These are phyloP conservation scores for Pantherophis alleghaniensis DNA, from an alignment of 2,797 vertebrate species.

Conservation along the genomic window DNA sequence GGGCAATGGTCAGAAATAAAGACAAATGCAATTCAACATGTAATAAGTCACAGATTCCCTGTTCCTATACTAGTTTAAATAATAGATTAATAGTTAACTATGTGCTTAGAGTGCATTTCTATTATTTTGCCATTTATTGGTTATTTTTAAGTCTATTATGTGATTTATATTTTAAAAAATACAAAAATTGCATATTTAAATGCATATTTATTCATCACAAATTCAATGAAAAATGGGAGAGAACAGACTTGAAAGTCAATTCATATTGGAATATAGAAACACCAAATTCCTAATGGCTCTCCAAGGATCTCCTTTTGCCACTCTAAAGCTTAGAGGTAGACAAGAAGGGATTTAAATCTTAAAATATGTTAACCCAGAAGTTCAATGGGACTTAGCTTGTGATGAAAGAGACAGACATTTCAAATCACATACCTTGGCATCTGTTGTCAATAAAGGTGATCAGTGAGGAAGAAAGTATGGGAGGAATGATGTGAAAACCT, in stretches of 20 bases:
- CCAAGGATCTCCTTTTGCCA: not conserved
- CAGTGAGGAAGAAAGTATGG: not conserved
- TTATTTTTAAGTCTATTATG: not conserved
- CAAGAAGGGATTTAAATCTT: not conserved
- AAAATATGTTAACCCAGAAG: not conserved
- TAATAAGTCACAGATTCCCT: too few relatives aligned
- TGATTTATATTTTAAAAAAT: not conserved
- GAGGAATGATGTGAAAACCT: not conserved
- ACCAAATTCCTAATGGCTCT: not conserved
- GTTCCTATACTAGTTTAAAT: not conserved
- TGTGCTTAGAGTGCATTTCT: not conserved
- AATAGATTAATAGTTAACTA: not conserved
- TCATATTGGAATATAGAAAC: not conserved
- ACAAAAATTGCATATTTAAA: not conserved
- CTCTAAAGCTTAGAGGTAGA: not conserved
- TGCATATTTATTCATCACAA: not conserved
- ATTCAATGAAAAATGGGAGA: not conserved
- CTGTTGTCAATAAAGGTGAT: not conserved
- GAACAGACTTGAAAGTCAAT: not conserved
- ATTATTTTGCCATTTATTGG: not conserved
- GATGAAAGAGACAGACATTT: not conserved
- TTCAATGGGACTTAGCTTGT: not conserved
- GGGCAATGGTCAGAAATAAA: not conserved
- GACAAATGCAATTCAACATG: too few relatives aligned
- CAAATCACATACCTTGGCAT: not conserved